Base-by-base conservation (phyloP, 2,797 vertebrate species). In the Phataginus tricuspis region DNA sequence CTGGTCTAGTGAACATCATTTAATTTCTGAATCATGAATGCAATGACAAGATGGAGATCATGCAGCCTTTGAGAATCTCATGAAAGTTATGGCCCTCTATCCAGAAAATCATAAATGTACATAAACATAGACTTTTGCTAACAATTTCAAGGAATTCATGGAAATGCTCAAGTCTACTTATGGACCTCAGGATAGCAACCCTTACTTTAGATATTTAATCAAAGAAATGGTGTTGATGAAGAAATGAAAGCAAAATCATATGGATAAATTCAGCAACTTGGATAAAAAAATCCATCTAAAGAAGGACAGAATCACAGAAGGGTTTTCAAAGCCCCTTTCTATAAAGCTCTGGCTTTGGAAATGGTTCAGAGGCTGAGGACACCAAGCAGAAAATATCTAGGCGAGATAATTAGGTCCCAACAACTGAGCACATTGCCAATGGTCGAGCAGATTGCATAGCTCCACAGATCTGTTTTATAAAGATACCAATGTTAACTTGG, bases 301-400 rank as follows among this genome's bases (percentile, higher is more conserved):
- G 63, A 83, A 86, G 4, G 21, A 59, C 2, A n/a, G 39, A 71
- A 79, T 66, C 45, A 53, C 8, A 93, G 27, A 83, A 53, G 34
- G 61, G 34, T 51, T 69, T 90, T 69, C 89, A 91, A 93, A 86
- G 64, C 15, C 42, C 11, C 10, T 91, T 74, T 89, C 66, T 57
- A 69, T 63, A 86, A 88, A 78, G 8, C 21, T 82, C 66, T 87
- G 31, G n/a, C 29, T 86, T 93, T 91, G 49, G 91, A 87, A 71
- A 83, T 16, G 27, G 53, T 80, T 95, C 63, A 74, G 42, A 95
- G 64, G 27, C 90, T 78, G 51, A 63, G 25, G 45, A 55, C 34
- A 72, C 71, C 59, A 80, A 95, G 63, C 74, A 77, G 90, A 92
- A 95, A 96, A 87, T 45, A 55, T 29, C 63, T 51, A 71, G 88